Percentiles rank a stretch among this genome's conserved stretches.
Evolutionary conservation across 1,140 invertebrate genomes (phyloP).

Genomic region (Papilio xuthus): DNA sequence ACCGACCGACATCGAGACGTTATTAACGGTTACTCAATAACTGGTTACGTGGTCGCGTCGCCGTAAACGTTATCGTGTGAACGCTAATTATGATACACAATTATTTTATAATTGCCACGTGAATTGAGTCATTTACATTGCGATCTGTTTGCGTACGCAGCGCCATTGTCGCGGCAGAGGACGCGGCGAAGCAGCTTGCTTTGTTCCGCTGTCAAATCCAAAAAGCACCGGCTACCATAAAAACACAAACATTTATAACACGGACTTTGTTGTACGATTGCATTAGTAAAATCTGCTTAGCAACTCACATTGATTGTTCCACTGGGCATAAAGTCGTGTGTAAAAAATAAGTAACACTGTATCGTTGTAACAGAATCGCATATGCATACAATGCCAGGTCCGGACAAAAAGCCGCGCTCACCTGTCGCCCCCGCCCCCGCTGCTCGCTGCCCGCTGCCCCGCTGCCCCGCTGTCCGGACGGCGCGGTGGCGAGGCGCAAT

Average conservation of each 20-base stretch:
- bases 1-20: conserved; percentile 11
- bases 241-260: too few relatives aligned
- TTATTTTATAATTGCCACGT: conserved; percentile 17
- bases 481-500: neutral
- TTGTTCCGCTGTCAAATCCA: neutral
- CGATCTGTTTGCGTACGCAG: neutral
- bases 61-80: conserved; percentile 19
- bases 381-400: conserved; percentile 22
- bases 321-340: conserved; percentile 4
- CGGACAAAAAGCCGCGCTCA: conserved; percentile 11
- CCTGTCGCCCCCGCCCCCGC: neutral
- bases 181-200: neutral
- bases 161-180: neutral
- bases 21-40: conserved; percentile 16
- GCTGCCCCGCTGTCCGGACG: neutral
- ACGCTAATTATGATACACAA: neutral
- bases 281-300: neutral
- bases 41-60: neutral
- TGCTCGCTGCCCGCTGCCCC: neutral
- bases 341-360: conserved; percentile 3
- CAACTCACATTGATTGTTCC: neutral
- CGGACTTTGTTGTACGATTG: neutral
- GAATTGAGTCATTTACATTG: conserved; percentile 16
- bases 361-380: conserved; percentile 24
- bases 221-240: too few relatives aligned